Percentiles rank a stretch among this genome's conserved stretches.
Conservation (phyloP, 2,797 vertebrate species). For the Cuculus canorus region DNA sequence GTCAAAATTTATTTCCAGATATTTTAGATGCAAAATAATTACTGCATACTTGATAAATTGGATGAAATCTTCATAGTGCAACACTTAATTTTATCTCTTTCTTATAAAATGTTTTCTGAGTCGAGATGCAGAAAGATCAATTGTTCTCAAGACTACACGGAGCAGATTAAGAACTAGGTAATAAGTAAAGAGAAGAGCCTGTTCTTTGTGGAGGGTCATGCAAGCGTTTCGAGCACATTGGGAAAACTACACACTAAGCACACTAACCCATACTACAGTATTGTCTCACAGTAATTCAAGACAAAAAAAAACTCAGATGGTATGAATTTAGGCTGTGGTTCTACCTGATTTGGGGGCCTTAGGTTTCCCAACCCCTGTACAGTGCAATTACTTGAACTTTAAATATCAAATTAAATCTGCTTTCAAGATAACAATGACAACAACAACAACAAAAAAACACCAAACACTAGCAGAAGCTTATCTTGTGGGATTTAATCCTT, state of each 20-base stretch:
- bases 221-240: not conserved
- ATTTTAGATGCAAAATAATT: not conserved
- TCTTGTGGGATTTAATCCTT: not conserved
- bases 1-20: not conserved
- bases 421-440: not conserved
- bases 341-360: not conserved
- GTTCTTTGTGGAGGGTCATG: not conserved
- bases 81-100: not conserved
- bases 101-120: not conserved
- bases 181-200: not conserved
- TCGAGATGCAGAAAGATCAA: not conserved
- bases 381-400: not conserved
- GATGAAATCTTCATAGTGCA: not conserved
- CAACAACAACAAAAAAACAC: not conserved
- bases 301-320: not conserved
- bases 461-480: not conserved
- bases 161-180: not conserved
- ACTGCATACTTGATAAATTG: not conserved
- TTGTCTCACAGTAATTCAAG: not conserved
- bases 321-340: not conserved
- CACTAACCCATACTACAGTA: not conserved
- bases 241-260: not conserved
- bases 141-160: not conserved
- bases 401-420: not conserved
- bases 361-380: not conserved